phyloP scores from a whole-genome alignment of 2,113 vertebrate species.

The Reinhardtius hippoglossoides region DNA sequence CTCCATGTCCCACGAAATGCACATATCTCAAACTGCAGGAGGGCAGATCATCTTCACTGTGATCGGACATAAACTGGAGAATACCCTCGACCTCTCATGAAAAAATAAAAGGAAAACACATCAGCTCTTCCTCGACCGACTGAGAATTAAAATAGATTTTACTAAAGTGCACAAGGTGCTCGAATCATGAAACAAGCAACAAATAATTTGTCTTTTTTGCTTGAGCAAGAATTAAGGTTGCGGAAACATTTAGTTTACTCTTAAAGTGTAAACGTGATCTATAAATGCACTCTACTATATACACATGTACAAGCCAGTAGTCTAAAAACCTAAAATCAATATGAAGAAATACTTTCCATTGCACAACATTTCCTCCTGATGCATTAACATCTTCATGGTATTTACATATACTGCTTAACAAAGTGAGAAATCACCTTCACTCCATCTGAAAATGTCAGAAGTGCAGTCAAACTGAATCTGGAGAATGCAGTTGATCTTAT shows the following conservation, averaged over 20 bases:
- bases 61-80: slow-evolving; percentile 18
- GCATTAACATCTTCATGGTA: neutral
- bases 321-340: slow-evolving; percentile 48
- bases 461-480: neutral
- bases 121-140: slow-evolving; percentile 25
- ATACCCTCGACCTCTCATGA: slow-evolving; percentile 17
- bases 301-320: slow-evolving; percentile 73
- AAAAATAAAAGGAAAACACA: slow-evolving; percentile 11
- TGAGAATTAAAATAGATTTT: slow-evolving; percentile 35
- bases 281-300: slow-evolving; percentile 61
- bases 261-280: slow-evolving; percentile 66
- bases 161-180: slow-evolving; percentile 78
- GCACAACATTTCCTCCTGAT: neutral
- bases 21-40: neutral
- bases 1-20: slow-evolving; percentile 18
- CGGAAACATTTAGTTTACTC: slow-evolving; percentile 55
- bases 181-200: slow-evolving; percentile 55
- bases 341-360: neutral
- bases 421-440: neutral
- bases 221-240: slow-evolving; percentile 53
- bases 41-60: slow-evolving; percentile 21
- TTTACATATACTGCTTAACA: neutral
- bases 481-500: neutral
- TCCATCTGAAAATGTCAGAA: slow-evolving; percentile 14
- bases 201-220: slow-evolving; percentile 42